Evolutionary conservation across 2,797 vertebrate species (phyloP), one percentile per base, ranked within the genome.

Genomic region (Semotilus atromaculatus): DNA sequence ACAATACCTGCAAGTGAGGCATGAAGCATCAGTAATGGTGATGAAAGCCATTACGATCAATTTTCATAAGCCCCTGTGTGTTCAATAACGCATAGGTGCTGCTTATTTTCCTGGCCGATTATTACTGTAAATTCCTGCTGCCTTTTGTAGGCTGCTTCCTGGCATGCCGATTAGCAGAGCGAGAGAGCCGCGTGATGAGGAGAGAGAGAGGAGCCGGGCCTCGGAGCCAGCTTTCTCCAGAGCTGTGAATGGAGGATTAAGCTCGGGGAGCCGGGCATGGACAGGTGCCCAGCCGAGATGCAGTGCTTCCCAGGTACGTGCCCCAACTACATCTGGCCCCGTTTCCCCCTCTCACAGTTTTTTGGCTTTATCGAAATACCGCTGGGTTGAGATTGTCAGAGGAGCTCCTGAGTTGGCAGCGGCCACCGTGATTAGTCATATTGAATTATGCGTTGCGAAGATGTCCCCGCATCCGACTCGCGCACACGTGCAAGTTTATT

Each of bases 371-470:
- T 95, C 93, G 90, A 95, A 95, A 94, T 94, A 94, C 93, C 91
- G 91, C 89, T 93, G 92, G 93, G 91, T 93, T 91, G 92, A 94
- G 93, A 92, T 92, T 94, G 93, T 95, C 93, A 95, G 92, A 89
- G 86, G 89, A 88, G 90, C 91, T 92, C 91, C 92, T 90, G 89
- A 91, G 88, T 91, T 94, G 94, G 93, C 95, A 95, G 90, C 88
- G 90, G 91, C 92, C 92, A 90, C 92, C 92, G 89, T 94, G 94
- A 96, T 95, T 95, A 95, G 94, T 94, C 94, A 96, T 95, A 94
- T 94, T 94, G 93, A 95, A 95, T 95, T 94, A 95, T 94, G 94
- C 90, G 95, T 94, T 92, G 92, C 91, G 92, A 93, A 90, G 91
- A 94, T 94, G 92, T 91, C 89, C 88, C 87, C 11, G 26, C 34